These are phyloP conservation scores for Uloborus diversus DNA, from an alignment of 1,140 invertebrate species.

Conservation along the genomic window DNA sequence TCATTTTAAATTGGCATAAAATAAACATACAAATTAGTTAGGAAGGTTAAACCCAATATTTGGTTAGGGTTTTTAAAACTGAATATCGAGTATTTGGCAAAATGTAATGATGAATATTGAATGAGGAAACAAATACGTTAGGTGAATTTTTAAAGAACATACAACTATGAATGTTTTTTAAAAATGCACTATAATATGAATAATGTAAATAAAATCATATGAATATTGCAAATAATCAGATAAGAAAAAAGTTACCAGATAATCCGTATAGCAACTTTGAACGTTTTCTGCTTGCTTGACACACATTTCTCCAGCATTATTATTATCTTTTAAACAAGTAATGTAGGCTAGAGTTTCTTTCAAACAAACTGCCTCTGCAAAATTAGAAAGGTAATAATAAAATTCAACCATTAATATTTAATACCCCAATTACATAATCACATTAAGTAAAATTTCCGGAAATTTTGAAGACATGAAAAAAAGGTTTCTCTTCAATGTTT, in stretches of 20 bases:
- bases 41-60: too few species aligned
- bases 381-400: too few species aligned
- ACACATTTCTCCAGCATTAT: constrained; percentile 22
- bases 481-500: too few species aligned
- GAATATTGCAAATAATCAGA: neutral
- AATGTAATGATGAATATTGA: neutral
- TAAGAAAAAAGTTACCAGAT: constrained; percentile 20
- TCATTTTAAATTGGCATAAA: too few species aligned
- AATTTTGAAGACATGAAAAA: too few species aligned
- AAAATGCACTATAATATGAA: neutral
- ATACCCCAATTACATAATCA: too few species aligned
- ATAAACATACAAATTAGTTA: too few species aligned
- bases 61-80: too few species aligned
- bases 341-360: constrained; percentile 33
- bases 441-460: too few species aligned
- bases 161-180: neutral
- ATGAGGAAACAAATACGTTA: neutral
- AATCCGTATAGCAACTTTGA: constrained; percentile 8
- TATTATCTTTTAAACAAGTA: constrained; percentile 45
- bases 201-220: neutral
- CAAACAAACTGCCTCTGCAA: constrained; percentile 28
- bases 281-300: neutral
- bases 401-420: too few species aligned
- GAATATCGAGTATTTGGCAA: too few species aligned
- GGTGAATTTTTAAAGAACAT: neutral